Base-by-base conservation (phyloP, 1,140 invertebrate species). In the Sweltsa coloradensis region DNA sequence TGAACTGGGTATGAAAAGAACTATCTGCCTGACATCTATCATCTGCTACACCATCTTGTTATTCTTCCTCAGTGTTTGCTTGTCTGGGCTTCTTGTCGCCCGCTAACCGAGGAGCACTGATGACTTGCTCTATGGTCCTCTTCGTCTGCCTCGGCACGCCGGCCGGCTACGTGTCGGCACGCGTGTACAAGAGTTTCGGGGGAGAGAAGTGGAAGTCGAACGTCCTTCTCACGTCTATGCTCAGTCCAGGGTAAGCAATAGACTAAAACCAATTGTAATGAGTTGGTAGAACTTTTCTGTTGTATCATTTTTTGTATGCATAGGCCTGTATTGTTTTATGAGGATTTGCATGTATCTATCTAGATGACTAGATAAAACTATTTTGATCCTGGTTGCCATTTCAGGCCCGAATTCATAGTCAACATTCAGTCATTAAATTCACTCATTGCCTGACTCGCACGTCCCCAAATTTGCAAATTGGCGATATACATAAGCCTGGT, bases 141-240 rank as follows among this genome's bases (percentile, higher is more conserved):
- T 99, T 90, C 68, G 94, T 98, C 1, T 82, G 93, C 48, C 73
- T 98, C 13, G 96, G 95, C 24, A 92, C 90, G 2, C 88, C 89
- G 19, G 93, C 94, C 49, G 96, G 96, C 6, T 98, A 95, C 67
- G 83, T 93, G 21, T 95, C 93, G 39, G 89, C 96, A 5, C 72
- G 94, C 54, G 82, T 99, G 53, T 99, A 98, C 65, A 99, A 98
- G 73, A 95, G 90, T 67, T 97, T 97, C 67, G 90, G 93, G 13
- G 96, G 95, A 13, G 83, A 96, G 56, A 90, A 93, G 61, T 99
- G 96, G 96, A 98, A 98, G 67, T 89, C 88, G 22, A 99, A 99
- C 70, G 89, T 99, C 3, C 64, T 98, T 23, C 70, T 97, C 0
- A 99, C 96, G 6, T 92, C 93, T 2, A 89, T 95, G 75, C 70